Base-by-base conservation (phyloP, 2,797 vertebrate genomes). In the Dromococcyx pavoninus region DNA sequence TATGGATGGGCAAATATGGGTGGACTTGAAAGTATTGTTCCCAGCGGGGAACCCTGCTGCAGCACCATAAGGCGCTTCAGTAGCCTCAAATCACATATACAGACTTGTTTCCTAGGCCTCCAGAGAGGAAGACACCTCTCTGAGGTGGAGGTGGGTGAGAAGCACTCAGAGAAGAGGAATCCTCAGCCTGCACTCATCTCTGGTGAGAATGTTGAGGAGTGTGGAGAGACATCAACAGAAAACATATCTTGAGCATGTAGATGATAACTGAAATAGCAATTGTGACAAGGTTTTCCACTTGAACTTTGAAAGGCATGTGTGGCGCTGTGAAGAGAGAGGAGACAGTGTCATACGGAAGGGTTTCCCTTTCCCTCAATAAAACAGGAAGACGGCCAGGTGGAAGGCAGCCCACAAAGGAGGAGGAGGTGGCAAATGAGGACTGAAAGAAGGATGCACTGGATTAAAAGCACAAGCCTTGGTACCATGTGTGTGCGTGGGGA, bases 401-500 rank as follows among this genome's bases (percentile, higher is more conserved):
- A 92, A 93, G 65, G 80, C 74, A 93, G 76, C 93, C 86, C 75
- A 64, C 85, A 92, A 81, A 90, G 81, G n/a, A 81, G 89, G 89
- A 92, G 89, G 89, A 92, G 87, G 86, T 79, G 70, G 13, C 89
- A 96, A 92, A 89, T 22, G 43, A 92, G 69, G 70, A 66, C 61
- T 0, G 3, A 84, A 86, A 43, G 75, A 89, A 92, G 60, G 72
- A 86, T 90, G 92, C 89, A 67, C 83, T 71, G 81, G 88, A 84
- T 96, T 85, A 86, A 96, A 93, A 97, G 96, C 94, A 97, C 96
- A 97, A 96, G 89, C 83, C 78, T 86, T 87, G 89, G 86, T 94
- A 91, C 90, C 81, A 53, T 86, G 64, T 91, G 91, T 76, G 56
- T 60, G 93, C 14, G 69, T 86, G 91, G 91, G 81, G 54, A 86